These are phyloP conservation scores for Leiothrix lutea DNA, from an alignment of 2,113 vertebrate species.

Conservation along the genomic window DNA sequence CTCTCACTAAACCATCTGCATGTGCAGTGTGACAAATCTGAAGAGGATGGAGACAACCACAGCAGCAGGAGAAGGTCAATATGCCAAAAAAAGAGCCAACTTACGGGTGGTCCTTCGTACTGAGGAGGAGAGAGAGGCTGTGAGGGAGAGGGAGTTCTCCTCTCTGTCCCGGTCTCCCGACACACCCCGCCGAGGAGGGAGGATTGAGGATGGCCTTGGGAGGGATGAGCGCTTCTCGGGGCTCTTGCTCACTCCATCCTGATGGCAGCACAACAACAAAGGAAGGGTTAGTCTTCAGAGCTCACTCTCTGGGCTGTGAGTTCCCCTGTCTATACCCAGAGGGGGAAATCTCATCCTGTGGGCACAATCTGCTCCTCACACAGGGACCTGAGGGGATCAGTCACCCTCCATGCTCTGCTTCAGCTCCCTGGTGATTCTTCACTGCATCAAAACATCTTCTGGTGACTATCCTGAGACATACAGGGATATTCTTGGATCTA, in stretches of 20 bases:
- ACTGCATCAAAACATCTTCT: not conserved
- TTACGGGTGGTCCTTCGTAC: constrained; percentile 91
- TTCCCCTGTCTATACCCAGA: not conserved
- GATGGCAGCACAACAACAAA: constrained; percentile 9
- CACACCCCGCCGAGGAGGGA: constrained; percentile 81
- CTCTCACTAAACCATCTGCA: not conserved
- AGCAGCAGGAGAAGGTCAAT: not conserved
- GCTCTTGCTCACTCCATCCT: constrained; percentile 91
- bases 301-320: not conserved
- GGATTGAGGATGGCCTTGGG: constrained; percentile 87
- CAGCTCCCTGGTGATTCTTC: not conserved
- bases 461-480: not conserved
- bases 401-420: not conserved
- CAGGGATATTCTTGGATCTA: not conserved
- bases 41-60: not conserved
- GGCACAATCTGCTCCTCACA: not conserved
- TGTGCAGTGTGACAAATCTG: not conserved
- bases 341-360: not conserved
- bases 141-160: constrained; percentile 92
- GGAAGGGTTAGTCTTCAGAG: not conserved
- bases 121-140: constrained; percentile 88
- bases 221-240: constrained; percentile 91
- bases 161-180: constrained; percentile 87
- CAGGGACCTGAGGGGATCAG: not conserved
- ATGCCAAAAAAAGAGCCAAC: constrained; percentile 8